phyloP scores from a whole-genome alignment of 2,888 invertebrate species.

The Lepetodrilus schrolli region DNA sequence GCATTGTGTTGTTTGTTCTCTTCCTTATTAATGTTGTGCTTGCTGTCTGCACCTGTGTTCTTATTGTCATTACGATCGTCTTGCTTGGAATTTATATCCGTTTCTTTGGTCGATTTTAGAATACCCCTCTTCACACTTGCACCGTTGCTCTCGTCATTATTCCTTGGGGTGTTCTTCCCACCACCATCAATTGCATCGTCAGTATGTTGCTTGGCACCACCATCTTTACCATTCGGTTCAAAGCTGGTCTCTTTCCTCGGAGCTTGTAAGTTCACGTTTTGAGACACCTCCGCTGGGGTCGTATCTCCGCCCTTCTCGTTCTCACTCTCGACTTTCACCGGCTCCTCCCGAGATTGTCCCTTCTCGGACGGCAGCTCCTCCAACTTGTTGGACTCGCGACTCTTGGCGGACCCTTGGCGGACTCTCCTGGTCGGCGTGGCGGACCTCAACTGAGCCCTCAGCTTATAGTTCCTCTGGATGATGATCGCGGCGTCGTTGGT shows the following conservation, averaged over 20 bases:
- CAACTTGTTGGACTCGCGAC: neutral
- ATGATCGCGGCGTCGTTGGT: slow-evolving; percentile 56
- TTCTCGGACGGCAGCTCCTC: slow-evolving; percentile 1
- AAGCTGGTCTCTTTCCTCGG: neutral
- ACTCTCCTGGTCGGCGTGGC: neutral
- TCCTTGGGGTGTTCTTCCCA: neutral
- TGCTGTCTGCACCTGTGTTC: too few species aligned
- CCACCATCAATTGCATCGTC: too few species aligned
- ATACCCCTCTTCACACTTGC: neutral
- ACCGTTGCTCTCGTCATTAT: neutral
- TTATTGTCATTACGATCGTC: too few species aligned
- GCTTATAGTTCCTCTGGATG: slow-evolving; percentile 39
- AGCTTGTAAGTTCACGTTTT: neutral
- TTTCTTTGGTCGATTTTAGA: neutral
- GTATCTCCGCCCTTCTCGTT: slow-evolving; percentile 22
- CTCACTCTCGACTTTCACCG: neutral
- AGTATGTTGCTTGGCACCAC: neutral
- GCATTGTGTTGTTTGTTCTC: too few species aligned
- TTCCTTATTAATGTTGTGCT: too few species aligned
- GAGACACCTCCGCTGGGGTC: neutral
- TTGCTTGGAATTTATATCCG: too few species aligned
- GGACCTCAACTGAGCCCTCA: neutral
- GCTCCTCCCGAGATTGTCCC: neutral
- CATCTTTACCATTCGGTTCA: neutral
- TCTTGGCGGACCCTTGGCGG: neutral